Evolutionary conservation across 2,797 vertebrate genomes (phyloP), one percentile per base, ranked within the genome.

Genomic region (Rachycentron canadum): DNA sequence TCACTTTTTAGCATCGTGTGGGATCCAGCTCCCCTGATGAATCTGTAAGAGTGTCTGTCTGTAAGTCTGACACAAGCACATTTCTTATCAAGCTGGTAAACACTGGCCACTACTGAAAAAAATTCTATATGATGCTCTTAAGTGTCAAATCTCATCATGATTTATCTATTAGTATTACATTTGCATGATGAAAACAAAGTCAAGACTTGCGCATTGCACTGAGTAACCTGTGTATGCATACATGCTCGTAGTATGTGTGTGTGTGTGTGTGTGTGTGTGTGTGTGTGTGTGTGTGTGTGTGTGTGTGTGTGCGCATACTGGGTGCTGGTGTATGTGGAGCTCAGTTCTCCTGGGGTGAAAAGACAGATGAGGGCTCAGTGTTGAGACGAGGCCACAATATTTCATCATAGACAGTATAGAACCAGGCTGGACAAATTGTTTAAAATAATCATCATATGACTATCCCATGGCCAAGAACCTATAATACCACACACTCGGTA

Each of bases 361-460:
- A 94, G 94, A 95, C 87, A 85, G 90, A 95, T 94, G 93, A 92
- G 89, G 69, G 79, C 81, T 69, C 79, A 79, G 73, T 72, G 76
- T 81, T 79, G 82, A 73, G 82, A 88, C 75, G 86, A 91, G 79
- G 83, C 66, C 53, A 77, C 82, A 67, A 94, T 94, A 91, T 92
- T 93, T 94, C 91, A 94, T 88, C 84, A 84, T 28, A 77, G 91
- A 91, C 92, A 94, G 91, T 92, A 89, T 81, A 93, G 88, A 91
- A 91, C 90, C 79, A 92, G 85, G 26, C 91, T 92, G 85, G 89
- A 91, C 83, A 88, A 84, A 91, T 90, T 89, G 81, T 93, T 91
- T 89, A 81, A 90, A 85, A 90, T 85, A 90, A 91, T 93, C 87
- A 92, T 93, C 76, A 69, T 68, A 78, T 56, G 57, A 62, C 76